A percentile compares a stretch with the other conserved stretches of the same genome.
phyloP scores from a whole-genome alignment of 2,113 vertebrate species.

The Festucalex cinctus region DNA sequence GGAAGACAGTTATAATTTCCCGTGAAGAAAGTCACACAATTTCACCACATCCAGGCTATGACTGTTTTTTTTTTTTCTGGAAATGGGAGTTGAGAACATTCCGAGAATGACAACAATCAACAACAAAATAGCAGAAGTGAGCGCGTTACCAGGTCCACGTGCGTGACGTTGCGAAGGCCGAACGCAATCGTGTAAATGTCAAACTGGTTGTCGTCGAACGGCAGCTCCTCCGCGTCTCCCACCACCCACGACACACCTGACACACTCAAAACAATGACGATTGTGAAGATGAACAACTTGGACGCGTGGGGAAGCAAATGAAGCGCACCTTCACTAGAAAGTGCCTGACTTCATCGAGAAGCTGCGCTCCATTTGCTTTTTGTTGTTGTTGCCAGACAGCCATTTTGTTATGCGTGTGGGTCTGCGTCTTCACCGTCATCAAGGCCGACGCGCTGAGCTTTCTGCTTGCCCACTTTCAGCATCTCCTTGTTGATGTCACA shows the following conservation, averaged over 20 bases:
- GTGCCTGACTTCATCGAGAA: too few relatives aligned
- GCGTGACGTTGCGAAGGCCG: slow-evolving; percentile 94
- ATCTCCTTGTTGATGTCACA: slow-evolving; percentile 98
- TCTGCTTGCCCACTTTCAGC: slow-evolving; percentile 88
- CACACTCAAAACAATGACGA: background rate
- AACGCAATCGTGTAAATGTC: slow-evolving; percentile 95
- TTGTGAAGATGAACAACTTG: too few relatives aligned
- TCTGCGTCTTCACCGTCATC: slow-evolving; percentile 66
- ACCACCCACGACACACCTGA: slow-evolving; percentile 90
- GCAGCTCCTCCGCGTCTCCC: slow-evolving; percentile 93
- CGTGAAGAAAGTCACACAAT: too few relatives aligned
- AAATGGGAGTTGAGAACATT: background rate
- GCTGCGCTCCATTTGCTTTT: too few relatives aligned
- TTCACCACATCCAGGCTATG: too few relatives aligned
- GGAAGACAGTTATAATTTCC: too few relatives aligned
- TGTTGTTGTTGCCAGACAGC: too few relatives aligned
- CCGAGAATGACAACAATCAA: background rate
- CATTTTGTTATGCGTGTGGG: background rate
- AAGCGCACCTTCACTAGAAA: too few relatives aligned
- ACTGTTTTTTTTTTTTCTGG: background rate
- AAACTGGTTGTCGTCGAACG: slow-evolving; percentile 88
- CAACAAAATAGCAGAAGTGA: background rate
- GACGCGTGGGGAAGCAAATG: too few relatives aligned
- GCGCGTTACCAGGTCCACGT: slow-evolving; percentile 70
- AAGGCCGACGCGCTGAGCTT: slow-evolving; percentile 71